Base-by-base conservation (phyloP, 2,888 invertebrate genomes). In the Caenorhabditis sp. region DNA sequence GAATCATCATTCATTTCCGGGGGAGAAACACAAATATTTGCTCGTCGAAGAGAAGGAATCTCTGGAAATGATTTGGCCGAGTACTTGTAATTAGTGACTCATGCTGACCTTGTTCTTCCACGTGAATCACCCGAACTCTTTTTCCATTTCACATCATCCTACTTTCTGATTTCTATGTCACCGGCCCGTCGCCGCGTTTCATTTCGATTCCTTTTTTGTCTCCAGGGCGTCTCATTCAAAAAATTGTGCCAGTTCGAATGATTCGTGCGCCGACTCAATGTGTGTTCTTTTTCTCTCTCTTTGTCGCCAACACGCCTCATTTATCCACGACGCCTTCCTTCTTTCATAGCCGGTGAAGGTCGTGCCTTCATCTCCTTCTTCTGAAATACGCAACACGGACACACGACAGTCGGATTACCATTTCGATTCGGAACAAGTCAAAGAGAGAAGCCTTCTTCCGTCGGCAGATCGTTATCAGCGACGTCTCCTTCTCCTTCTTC, bases 331-430 rank as follows among this genome's bases (percentile, higher is more conserved):
- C 58, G 27, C 43, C 58, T 43, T 52, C 35, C n/a, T 39, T 30
- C 46, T 56, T 66, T 43, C 52, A 59, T 68, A 68, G 68, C 35
- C 59, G 68, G 68, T 68, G 68, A 68, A 68, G 68, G 68, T 68
- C 68, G 43, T 39, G 8, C 17, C 9, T 24, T 46, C 46, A 13
- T 26, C 41, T 41, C 35, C 9, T 35, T 13, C 35, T 63, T 52
- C 48, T 39, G 46, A 66, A 41, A 41, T 52, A 68, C 52, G 59
- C 68, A 59, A 59, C 66, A 66, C 53, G 17, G 11, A 13, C 20
- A 50, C 15, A 20, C 30, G 27, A 11, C 45, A 32, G 45, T 43
- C 24, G 53, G 63, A 63, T 63, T 63, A 53, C 53, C 45, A 53
- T 62, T 62, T 24, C 22, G 27, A 53, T 46, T 46, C 26, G 27